phyloP scores from a whole-genome alignment of 2,888 invertebrate genomes.

The Dryobotodes eremita region DNA sequence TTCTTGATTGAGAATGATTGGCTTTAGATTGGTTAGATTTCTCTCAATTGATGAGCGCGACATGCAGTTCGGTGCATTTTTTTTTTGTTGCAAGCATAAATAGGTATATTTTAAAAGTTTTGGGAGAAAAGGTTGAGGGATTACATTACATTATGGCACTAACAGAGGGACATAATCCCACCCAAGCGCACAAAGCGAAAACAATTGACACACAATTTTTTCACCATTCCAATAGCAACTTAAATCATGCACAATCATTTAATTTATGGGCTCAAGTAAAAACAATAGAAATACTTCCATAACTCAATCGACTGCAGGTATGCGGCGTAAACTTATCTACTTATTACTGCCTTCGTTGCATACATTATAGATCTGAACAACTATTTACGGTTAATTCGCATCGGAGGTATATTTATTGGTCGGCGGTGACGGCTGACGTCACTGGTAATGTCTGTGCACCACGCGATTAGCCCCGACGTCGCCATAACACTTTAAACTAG shows the following conservation, averaged over 20 bases:
- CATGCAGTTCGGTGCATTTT: neutral
- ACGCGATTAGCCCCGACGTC: constrained; percentile 84
- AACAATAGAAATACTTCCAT: constrained; percentile 78
- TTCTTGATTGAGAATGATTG: neutral
- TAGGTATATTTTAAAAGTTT: neutral
- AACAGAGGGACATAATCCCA: neutral
- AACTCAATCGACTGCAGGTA: constrained; percentile 78
- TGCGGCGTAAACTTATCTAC: constrained; percentile 64
- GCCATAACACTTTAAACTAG: constrained; percentile 69
- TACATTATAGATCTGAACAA: constrained; percentile 75
- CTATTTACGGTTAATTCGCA: constrained; percentile 82
- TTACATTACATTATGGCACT: too few relatives aligned
- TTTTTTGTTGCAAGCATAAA: neutral
- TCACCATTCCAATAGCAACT: constrained; percentile 35
- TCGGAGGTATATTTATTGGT: constrained; percentile 82
- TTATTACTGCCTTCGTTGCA: constrained; percentile 66
- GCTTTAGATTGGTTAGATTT: neutral
- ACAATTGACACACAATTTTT: constrained; percentile 47
- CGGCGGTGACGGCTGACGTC: constrained; percentile 80
- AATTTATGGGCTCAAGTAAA: constrained; percentile 70
- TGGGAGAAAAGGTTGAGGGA: neutral
- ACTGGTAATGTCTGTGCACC: constrained; percentile 81
- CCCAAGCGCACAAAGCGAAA: constrained; percentile 4
- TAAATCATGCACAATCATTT: constrained; percentile 63
- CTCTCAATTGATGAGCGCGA: neutral